A percentile compares a stretch with the other conserved stretches of the same genome.
Evolutionary conservation across 2,888 invertebrate species (phyloP).

Genomic region (Automeris io): DNA sequence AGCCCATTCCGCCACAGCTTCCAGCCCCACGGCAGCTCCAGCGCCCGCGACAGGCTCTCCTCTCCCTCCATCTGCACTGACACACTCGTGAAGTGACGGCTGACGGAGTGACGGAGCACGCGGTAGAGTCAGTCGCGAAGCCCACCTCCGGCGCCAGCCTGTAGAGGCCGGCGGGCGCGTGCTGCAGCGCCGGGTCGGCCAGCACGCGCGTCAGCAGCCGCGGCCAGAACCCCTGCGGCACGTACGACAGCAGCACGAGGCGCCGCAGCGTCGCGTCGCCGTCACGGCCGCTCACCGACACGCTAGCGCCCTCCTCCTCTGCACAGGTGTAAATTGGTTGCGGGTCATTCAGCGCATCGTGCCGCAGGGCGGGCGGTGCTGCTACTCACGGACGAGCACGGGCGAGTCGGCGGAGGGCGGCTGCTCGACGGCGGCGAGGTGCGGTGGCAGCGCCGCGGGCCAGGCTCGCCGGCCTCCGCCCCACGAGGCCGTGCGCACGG

Average conservation of each 20-base stretch:
- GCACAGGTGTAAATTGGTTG: slow-evolving; percentile 9
- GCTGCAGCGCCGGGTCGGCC: slow-evolving; percentile 90
- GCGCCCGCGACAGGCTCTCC: slow-evolving; percentile 74
- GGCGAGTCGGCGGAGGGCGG: slow-evolving; percentile 20
- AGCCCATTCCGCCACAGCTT: slow-evolving; percentile 95
- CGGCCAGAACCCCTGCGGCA: slow-evolving; percentile 99
- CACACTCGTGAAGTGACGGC: not conserved
- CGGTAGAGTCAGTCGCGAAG: too few relatives aligned
- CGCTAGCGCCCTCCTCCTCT: slow-evolving; percentile 57
- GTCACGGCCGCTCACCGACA: slow-evolving; percentile 51
- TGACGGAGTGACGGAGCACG: not conserved
- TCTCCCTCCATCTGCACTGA: slow-evolving; percentile 75
- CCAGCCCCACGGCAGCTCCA: slow-evolving; percentile 90
- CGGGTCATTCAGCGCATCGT: slow-evolving; percentile 36
- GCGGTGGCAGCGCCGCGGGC: slow-evolving; percentile 1
- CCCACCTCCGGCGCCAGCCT: slow-evolving; percentile 83
- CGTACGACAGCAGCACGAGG: slow-evolving; percentile 95
- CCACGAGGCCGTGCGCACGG: not conserved
- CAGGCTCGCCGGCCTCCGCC: not conserved
- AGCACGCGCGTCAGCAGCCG: slow-evolving; percentile 93
- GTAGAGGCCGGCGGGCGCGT: slow-evolving; percentile 86
- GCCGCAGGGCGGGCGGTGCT: slow-evolving; percentile 28
- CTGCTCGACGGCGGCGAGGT: slow-evolving; percentile 3
- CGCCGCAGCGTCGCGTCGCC: slow-evolving; percentile 80
- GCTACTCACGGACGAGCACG: slow-evolving; percentile 38